Conservation (phyloP, 2,888 invertebrate species). For the Neria commutata region DNA sequence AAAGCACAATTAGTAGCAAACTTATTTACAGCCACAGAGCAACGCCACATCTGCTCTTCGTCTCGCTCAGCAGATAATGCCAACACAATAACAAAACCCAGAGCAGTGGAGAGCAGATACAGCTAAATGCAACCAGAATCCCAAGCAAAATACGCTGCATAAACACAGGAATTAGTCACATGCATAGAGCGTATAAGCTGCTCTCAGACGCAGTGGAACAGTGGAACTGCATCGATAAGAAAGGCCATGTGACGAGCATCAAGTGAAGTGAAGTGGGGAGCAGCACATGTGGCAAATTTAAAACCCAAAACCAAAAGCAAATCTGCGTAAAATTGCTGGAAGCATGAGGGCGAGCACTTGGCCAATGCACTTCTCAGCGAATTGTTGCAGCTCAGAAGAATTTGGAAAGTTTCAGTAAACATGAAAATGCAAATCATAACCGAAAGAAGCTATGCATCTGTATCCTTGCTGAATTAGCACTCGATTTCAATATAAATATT, state of each 20-base stretch:
- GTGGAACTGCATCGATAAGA: no score
- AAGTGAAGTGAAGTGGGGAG: neutral
- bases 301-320: slow-evolving; percentile 2
- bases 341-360: no score
- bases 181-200: no score
- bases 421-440: no score
- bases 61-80: neutral
- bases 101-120: no score
- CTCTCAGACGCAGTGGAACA: no score
- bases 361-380: no score
- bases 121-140: slow-evolving; percentile 19
- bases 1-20: neutral
- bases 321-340: slow-evolving; percentile 5
- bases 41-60: neutral
- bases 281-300: neutral
- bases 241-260: neutral
- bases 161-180: neutral
- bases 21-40: neutral
- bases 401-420: no score
- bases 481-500: no score
- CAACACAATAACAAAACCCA: slow-evolving; percentile 1
- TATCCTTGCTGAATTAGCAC: no score
- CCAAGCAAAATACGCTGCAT: slow-evolving; percentile 6
- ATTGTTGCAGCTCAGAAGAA: no score
- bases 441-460: no score